phyloP scores from a whole-genome alignment of 2,888 invertebrate genomes.

The Brachylomia viminalis region DNA sequence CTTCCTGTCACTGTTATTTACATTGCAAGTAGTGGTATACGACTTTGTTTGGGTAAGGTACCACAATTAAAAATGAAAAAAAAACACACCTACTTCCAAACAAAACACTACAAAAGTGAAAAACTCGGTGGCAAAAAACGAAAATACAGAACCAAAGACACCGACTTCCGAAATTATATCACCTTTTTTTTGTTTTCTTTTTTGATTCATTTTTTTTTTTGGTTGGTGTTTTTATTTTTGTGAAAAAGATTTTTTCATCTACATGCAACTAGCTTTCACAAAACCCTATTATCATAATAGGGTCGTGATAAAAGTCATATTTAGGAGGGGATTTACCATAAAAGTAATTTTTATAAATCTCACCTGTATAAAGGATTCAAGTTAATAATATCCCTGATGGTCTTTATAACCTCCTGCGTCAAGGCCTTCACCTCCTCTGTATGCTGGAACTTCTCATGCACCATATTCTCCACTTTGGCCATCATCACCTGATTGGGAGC shows the following conservation, averaged over 20 bases:
- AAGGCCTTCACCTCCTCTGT: conserved; percentile 99
- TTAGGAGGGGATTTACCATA: neutral
- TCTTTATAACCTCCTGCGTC: conserved; percentile 99
- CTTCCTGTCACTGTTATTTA: no score
- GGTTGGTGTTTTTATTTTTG: no score
- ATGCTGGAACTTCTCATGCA: conserved; percentile 96
- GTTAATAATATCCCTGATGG: conserved; percentile 98
- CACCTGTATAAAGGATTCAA: conserved; percentile 98
- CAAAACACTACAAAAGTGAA: no score
- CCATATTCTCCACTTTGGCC: conserved; percentile 98
- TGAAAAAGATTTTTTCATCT: neutral
- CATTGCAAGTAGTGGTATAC: no score
- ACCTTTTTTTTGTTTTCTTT: no score
- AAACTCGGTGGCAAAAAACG: no score
- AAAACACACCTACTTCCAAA: no score
- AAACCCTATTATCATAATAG: neutral
- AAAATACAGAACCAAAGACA: no score
- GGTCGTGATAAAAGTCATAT: neutral
- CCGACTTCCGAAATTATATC: no score
- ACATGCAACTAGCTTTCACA: neutral
- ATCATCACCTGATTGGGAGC: conserved; percentile 92
- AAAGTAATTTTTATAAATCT: conserved; percentile 33
- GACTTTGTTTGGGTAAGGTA: no score
- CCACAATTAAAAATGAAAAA: no score
- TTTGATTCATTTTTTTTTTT: no score